phyloP scores from a whole-genome alignment of 2,113 vertebrate genomes.

The Pterocles gutturalis region DNA sequence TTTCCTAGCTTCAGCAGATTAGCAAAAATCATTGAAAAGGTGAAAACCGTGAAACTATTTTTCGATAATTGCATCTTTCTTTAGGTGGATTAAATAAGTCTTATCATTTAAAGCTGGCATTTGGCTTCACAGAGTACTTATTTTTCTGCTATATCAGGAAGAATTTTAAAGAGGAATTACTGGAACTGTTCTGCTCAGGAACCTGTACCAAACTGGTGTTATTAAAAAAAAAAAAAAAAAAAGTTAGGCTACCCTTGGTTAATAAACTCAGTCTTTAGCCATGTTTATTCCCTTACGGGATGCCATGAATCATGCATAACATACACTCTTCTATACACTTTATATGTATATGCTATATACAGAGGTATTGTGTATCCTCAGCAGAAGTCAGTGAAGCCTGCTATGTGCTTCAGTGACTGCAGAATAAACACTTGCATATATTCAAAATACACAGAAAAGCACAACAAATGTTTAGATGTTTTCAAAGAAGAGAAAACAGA shows the following conservation, averaged over 20 bases:
- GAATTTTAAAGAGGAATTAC: background rate
- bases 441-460: background rate
- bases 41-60: background rate
- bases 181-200: background rate
- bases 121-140: background rate
- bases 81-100: background rate
- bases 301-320: background rate
- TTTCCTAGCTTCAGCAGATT: background rate
- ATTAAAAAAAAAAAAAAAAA: background rate
- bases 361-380: background rate
- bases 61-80: background rate
- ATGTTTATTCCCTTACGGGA: background rate
- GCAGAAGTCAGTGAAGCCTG: background rate
- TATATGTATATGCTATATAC: background rate
- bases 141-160: background rate
- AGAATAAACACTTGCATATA: background rate
- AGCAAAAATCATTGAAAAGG: background rate
- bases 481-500: background rate
- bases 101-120: background rate
- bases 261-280: background rate
- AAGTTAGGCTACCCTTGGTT: background rate
- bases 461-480: background rate
- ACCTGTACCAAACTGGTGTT: background rate
- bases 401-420: background rate
- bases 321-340: background rate